Evolutionary conservation across 2,113 vertebrate species (phyloP), one percentile per base, ranked within the genome.

Genomic region (Cnemophilus loriae): DNA sequence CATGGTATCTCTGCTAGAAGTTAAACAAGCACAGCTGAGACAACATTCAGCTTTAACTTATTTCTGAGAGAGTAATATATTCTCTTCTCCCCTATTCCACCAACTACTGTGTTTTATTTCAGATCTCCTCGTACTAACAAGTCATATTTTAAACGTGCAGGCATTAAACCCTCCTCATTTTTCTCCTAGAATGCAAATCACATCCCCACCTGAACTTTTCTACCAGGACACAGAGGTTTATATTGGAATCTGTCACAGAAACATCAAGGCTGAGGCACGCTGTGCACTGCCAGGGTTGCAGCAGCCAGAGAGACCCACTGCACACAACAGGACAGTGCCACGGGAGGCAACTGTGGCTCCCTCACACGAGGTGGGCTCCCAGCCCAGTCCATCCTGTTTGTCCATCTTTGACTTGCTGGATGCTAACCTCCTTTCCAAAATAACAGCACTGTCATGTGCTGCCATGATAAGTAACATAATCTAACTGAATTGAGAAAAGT

Each of bases 291-390:
- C 60, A 52, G 84, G 64, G 44, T 53, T 44, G 67, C 13, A 27
- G 70, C 46, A 23, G 33, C 14, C 1, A 17, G 64, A 42, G 32
- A 32, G 33, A 12, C 30, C 19, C 46, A 13, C 8, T 27, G 68
- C 4, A 3, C 10, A 23, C n/a, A 33, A 6, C 10, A 37, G 50
- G 71, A 46, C 5, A 12, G 46, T 41, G 83, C 55, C 28, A 16
- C 0, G 0, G 76, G 70, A 47, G 20, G 30, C 1, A 5, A 30
- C 23, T 3, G 16, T 9, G n/a, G 20, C 3, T 13, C 18, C 10
- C 10, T 55, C 7, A 13, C 18, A 16, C 0, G 0, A 55, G 37
- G 12, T 30, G 42, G 30, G 33, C 13, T 8, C 32, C 30, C 49
- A 76, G 65, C 28, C 41, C 5, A 0, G 12, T 11, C 33, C 68